Evolutionary conservation across 2,888 invertebrate species (phyloP), one percentile per base, ranked within the genome.

Genomic region (Drosophila meridiana): DNA sequence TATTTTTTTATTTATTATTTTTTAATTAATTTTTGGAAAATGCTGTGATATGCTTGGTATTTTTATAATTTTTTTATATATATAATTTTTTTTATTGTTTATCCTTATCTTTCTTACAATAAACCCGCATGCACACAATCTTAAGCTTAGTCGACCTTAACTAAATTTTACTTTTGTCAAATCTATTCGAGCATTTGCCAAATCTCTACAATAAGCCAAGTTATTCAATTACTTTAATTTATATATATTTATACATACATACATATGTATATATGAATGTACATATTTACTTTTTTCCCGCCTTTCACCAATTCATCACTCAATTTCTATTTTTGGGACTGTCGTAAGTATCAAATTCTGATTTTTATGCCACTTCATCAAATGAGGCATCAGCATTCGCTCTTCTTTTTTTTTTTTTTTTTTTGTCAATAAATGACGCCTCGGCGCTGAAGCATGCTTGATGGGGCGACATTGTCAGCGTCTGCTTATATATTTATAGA

Each of bases 301-400:
- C 30, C 28, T 5, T 9, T 9, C 28, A 36, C n/a, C 64, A 58
- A 62, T 45, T 66, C 58, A 69, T 78, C 69, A 72, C 43, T 59
- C 48, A 63, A 66, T n/a, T 66, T 76, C 58, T 76, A 80, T 83
- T 70, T 79, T 75, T 32, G 60, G 45, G 45, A 62, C 48, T 55
- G 45, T 62, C 48, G 56, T 40, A 64, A 69, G 69, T 63, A 62
- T 43, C 61, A 63, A 45, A 67, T 73, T 57, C 63, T 40, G 72
- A 69, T 71, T 78, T 75, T 70, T 67, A 56, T 64, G 78, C 66
- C 77, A 83, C 77, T 83, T 83, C 68, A 82, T 66, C 83, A 82
- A 70, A 78, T 69, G 73, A 38, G 61, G 81, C 69, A 73, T 65
- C 82, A 74, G 64, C 61, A 77, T 60, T 60, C 43, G 26, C 26